Conservation (phyloP, 2,113 vertebrate genomes). For the Alectura lathami region DNA sequence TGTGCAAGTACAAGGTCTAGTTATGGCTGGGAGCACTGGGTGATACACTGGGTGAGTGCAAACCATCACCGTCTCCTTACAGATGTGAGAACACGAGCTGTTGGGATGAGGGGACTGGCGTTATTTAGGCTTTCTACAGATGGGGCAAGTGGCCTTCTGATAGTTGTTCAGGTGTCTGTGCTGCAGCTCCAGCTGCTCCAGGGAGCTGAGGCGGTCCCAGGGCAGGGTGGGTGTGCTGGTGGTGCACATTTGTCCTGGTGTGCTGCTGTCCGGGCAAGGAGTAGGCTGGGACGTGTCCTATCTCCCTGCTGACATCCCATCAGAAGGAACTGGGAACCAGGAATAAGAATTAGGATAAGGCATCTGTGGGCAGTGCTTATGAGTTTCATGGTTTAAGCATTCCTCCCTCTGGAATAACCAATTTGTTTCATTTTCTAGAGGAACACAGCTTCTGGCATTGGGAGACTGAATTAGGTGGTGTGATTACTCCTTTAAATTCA, state of each 20-base stretch:
- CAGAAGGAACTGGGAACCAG: not conserved
- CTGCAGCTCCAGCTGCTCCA: not conserved
- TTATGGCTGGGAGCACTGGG: not conserved
- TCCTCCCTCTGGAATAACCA: not conserved
- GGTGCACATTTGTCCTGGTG: accelerated
- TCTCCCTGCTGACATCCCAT: not conserved
- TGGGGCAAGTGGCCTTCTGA: not conserved
- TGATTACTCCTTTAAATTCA: slow-evolving; percentile 13
- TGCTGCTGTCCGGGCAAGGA: not conserved
- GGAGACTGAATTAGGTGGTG: not conserved
- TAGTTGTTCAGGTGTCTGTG: not conserved
- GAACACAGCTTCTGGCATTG: not conserved
- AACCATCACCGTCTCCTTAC: not conserved
- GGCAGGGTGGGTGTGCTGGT: not conserved
- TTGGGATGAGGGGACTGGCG: not conserved
- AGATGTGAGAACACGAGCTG: accelerated
- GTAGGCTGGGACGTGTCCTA: accelerated
- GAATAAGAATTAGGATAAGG: not conserved
- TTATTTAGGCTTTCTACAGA: not conserved
- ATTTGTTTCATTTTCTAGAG: not conserved
- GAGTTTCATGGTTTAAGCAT: not conserved
- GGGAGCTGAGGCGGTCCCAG: accelerated
- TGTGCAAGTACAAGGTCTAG: not conserved
- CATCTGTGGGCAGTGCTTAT: not conserved
- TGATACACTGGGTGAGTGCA: not conserved